Percentiles rank a stretch among this genome's conserved stretches.
Evolutionary conservation across 2,797 vertebrate species (phyloP).

Genomic region (Nannoperca australis): DNA sequence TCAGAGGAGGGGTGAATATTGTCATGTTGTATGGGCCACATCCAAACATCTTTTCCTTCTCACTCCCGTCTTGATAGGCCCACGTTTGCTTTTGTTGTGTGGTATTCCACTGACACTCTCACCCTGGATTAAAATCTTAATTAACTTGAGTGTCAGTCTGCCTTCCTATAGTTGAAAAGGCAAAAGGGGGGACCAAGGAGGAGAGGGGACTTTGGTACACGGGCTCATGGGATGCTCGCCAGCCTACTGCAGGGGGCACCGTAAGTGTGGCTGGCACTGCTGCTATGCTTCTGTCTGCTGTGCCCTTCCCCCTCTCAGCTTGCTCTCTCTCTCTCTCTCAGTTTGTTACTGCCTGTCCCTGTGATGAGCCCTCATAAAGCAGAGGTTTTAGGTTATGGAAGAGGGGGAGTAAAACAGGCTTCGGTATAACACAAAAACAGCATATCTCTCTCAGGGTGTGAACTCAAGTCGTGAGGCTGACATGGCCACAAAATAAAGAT

Average conservation of each 20-base stretch:
- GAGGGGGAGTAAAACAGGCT: slow-evolving; percentile 30
- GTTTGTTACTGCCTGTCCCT: slow-evolving; percentile 45
- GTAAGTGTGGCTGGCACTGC: slow-evolving; percentile 34
- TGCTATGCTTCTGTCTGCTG: slow-evolving; percentile 41
- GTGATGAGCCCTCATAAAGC: slow-evolving; percentile 59
- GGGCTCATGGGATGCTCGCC: slow-evolving; percentile 55
- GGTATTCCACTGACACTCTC: slow-evolving; percentile 73
- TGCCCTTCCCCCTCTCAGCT: slow-evolving; percentile 19
- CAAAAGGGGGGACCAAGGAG: slow-evolving; percentile 33
- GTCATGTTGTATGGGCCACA: slow-evolving; percentile 48
- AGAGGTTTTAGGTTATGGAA: slow-evolving; percentile 39
- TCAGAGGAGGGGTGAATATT: slow-evolving; percentile 43
- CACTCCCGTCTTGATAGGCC: slow-evolving; percentile 54
- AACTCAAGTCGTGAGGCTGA: slow-evolving; percentile 56
- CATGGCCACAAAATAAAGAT: slow-evolving; percentile 50
- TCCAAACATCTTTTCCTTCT: slow-evolving; percentile 60
- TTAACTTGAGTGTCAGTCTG: slow-evolving; percentile 79
- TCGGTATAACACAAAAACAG: slow-evolving; percentile 41
- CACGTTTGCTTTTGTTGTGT: slow-evolving; percentile 68
- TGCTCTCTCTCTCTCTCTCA: slow-evolving; percentile 9
- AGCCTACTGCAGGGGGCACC: slow-evolving; percentile 47
- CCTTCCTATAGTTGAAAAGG: slow-evolving; percentile 60
- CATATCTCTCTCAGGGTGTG: slow-evolving; percentile 41
- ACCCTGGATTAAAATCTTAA: slow-evolving; percentile 85
- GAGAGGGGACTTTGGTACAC: slow-evolving; percentile 42